Conservation (phyloP, 2,888 invertebrate species). For the Sussaba pulchella region DNA sequence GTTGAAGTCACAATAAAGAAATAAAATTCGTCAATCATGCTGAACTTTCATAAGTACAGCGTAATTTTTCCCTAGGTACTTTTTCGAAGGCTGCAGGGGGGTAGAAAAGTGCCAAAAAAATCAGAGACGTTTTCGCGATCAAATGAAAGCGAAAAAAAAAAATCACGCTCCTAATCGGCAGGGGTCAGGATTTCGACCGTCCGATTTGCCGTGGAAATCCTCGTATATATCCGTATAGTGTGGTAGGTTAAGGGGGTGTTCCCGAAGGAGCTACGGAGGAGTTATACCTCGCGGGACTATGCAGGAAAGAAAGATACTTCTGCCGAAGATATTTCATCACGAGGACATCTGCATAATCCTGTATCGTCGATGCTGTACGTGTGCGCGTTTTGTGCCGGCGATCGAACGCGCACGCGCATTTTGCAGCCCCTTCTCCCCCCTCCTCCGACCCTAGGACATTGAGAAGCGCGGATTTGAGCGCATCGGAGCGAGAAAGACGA, state of each 20-base stretch:
- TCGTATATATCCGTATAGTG: neutral
- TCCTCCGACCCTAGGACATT: conserved; percentile 28
- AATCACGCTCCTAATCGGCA: no score
- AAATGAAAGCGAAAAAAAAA: no score
- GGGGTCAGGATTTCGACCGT: no score
- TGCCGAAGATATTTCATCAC: conserved; percentile 76
- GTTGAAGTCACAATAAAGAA: no score
- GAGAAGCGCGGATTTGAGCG: conserved; percentile 38
- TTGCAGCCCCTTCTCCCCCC: no score
- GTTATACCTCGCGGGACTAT: conserved; percentile 43
- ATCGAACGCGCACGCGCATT: conserved; percentile 63
- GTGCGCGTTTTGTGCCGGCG: conserved; percentile 53
- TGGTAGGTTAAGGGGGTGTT: conserved; percentile 38
- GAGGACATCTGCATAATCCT: conserved; percentile 75
- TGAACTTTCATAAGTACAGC: no score
- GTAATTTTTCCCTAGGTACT: no score
- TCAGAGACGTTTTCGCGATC: no score
- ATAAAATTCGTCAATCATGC: no score
- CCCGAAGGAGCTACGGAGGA: conserved; percentile 27
- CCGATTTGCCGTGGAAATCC: no score
- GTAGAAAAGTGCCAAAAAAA: no score
- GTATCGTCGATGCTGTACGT: conserved; percentile 60
- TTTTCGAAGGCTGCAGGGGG: no score
- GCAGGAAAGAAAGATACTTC: conserved; percentile 42
- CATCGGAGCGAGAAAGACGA: conserved; percentile 49